These are phyloP conservation scores for Slavum lentiscoides DNA, from an alignment of 2,888 invertebrate species.

Conservation along the genomic window DNA sequence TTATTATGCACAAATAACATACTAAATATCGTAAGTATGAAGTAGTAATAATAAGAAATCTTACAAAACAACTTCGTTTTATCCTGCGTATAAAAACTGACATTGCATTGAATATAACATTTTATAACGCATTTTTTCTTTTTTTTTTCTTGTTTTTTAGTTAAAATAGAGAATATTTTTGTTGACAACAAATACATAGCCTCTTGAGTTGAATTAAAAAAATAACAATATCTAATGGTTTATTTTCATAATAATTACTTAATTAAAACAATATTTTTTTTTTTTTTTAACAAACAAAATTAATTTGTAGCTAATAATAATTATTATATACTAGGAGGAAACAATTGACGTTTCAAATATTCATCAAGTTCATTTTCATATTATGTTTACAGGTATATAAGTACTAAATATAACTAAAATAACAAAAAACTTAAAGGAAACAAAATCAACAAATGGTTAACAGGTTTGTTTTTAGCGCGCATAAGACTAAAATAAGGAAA, in stretches of 20 bases:
- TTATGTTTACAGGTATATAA: background rate
- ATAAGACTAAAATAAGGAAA: background rate
- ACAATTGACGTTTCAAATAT: too few species aligned
- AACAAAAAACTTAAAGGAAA: constrained; percentile 39
- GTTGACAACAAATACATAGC: background rate
- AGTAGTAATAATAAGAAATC: too few species aligned
- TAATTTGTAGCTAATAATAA: constrained; percentile 1
- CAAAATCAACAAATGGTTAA: constrained; percentile 17
- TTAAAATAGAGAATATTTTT: background rate
- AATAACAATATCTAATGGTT: background rate
- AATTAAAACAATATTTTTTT: background rate
- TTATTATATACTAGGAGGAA: background rate
- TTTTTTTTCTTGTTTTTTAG: too few species aligned
- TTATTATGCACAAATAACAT: too few species aligned
- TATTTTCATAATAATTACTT: background rate
- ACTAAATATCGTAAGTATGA: too few species aligned
- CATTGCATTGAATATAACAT: too few species aligned
- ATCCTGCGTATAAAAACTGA: too few species aligned
- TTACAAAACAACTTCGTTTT: too few species aligned
- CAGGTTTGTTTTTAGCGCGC: background rate
- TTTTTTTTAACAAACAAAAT: too few species aligned
- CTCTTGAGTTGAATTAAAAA: background rate
- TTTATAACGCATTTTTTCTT: too few species aligned
- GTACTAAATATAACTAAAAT: constrained; percentile 11
- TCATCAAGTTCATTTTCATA: background rate